Evolutionary conservation across 2,888 invertebrate species (phyloP), one percentile per base, ranked within the genome.

Genomic region (Hecatera dysodea): DNA sequence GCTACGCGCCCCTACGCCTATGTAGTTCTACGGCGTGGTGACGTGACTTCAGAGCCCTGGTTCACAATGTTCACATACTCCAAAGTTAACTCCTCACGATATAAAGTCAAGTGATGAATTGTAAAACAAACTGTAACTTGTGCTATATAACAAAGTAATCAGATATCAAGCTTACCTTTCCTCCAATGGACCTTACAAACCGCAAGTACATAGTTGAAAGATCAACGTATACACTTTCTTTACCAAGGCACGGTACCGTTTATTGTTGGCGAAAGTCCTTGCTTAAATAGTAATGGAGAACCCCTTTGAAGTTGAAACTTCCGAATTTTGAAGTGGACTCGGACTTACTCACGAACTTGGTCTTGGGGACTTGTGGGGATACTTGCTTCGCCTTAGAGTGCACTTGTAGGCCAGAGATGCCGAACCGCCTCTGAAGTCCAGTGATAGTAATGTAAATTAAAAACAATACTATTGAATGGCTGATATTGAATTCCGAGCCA

Each of bases 301-400:
- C 72, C 79, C 75, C 76, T 85, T 82, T 86, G 85, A 82, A 81
- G 86, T 75, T 71, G 77, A 81, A 86, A 83, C 82, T 86, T 87
- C 75, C 78, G 77, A 87, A 87, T 87, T 85, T 87, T 84, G 77
- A 85, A 86, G 86, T 85, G 81, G 78, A 79, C 83, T 75, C 75
- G 70, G 72, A 67, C 72, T 72, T 66, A 22, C 75, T 78, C 74
- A 62, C 60, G 44, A 87, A 86, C 80, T 87, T 86, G 66, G 64
- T 75, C 75, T 62, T 62, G 67, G n/a, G 36, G 42, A 82, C 67
- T 81, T 67, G 76, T 64, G 75, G n/a, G n/a, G n/a, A 68, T 52
- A 72, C 59, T 59, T 71, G 73, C 69, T 73, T 67, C 24, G 27
- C n/a, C 15, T 48, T 48, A 64, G 39, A 56, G 46, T 8, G 29